Evolutionary conservation across 2,888 invertebrate species (phyloP), one percentile per base, ranked within the genome.

Genomic region (Rutpela maculata): DNA sequence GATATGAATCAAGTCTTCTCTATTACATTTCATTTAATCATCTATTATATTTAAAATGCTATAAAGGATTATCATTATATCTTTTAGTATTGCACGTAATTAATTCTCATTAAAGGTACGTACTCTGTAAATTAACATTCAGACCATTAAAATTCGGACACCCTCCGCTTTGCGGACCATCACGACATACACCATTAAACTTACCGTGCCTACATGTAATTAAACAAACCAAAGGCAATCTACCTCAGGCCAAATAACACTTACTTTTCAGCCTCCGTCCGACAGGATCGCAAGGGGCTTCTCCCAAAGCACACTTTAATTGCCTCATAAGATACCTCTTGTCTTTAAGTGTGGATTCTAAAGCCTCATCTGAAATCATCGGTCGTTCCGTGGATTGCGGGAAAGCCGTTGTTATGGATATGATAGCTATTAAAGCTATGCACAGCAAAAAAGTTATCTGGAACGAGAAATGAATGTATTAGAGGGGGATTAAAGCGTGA

Each of bases 181-280:
- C 50, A n/a, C n/a, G 4, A 50, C 6, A 50, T 50, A 50, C 15
- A 12, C 50, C 50, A 50, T 50, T 50, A n/a, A 50, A 50, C n/a
- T 50, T 50, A 50, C 50, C 7, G 22, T 59, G 19, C 22, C 19
- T 22, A 22, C 22, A 18, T 22, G 19, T 59, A 59, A 59, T 22
- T 59, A 10, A 59, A 59, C 19, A 1, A 59, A 59, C 59, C 22
- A 50, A 5, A 50, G 50, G 35, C 22, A 50, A 59, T 56, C 57
- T 31, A n/a, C 56, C 22, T 75, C 38, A 19, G 17, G n/a, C 19
- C 55, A 26, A 67, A 67, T 55, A 55, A 50, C 57, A 83, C 92
- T 91, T 90, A 95, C 95, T 94, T 90, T 95, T 95, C 18, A 95
- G 90, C 81, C 94, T 91, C 83, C 93, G 92, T 74, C 95, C 95